phyloP scores from a whole-genome alignment of 2,797 vertebrate genomes.

The Mormyrus proboscirostris region DNA sequence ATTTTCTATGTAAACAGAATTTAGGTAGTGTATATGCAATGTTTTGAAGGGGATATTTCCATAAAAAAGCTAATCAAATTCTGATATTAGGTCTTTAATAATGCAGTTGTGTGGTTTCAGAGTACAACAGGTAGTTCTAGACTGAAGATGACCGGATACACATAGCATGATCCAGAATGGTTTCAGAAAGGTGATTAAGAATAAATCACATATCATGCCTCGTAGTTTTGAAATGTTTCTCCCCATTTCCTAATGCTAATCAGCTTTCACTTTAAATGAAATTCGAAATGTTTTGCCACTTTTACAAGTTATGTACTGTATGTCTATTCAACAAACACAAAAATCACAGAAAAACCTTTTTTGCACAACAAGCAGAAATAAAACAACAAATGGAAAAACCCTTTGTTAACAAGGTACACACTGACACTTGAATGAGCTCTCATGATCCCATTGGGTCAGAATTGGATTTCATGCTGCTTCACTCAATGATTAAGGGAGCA shows the following conservation, averaged over 20 bases:
- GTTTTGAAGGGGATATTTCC: not conserved
- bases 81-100: not conserved
- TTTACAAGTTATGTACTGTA: not conserved
- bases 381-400: not conserved
- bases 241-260: not conserved
- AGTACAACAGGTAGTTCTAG: not conserved
- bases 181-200: not conserved
- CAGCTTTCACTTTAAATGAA: not conserved
- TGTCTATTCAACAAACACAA: not conserved
- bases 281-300: not conserved
- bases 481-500: not conserved
- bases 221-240: not conserved
- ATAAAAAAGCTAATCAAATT: not conserved
- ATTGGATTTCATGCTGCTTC: not conserved
- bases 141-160: not conserved
- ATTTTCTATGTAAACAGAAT: not conserved
- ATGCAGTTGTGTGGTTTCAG: not conserved
- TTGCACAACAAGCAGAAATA: not conserved
- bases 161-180: not conserved
- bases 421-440: not conserved
- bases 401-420: not conserved
- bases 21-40: not conserved
- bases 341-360: not conserved
- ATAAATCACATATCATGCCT: not conserved
- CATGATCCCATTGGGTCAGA: not conserved